These are phyloP conservation scores for Gadus macrocephalus DNA, from an alignment of 2,113 vertebrate genomes.

Conservation along the genomic window DNA sequence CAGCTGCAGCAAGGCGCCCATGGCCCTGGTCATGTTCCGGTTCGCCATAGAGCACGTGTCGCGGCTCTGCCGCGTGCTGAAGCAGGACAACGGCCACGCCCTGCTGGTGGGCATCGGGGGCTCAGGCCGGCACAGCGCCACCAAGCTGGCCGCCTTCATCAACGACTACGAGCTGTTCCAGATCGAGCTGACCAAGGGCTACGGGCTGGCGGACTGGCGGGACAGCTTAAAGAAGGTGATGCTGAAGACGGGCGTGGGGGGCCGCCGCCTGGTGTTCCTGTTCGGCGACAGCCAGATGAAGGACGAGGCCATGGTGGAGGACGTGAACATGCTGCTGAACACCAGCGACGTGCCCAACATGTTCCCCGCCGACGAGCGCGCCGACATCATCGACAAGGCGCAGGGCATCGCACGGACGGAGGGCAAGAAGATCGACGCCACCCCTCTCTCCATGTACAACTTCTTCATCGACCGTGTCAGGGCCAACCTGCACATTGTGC, in stretches of 20 bases:
- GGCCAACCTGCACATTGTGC: slow-evolving; percentile 87
- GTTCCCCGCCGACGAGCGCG: slow-evolving; percentile 85
- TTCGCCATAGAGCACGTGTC: slow-evolving; percentile 93
- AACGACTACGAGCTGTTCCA: slow-evolving; percentile 81
- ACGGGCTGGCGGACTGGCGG: slow-evolving; percentile 78
- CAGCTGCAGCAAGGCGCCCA: slow-evolving; percentile 84
- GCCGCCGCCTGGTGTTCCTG: slow-evolving; percentile 78
- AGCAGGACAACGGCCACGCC: slow-evolving; percentile 86
- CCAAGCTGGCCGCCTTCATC: slow-evolving; percentile 85
- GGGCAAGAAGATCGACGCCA: slow-evolving; percentile 79
- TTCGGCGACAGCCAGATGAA: slow-evolving; percentile 88
- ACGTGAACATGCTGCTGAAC: slow-evolving; percentile 90
- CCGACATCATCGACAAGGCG: slow-evolving; percentile 86
- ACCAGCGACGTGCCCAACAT: slow-evolving; percentile 88
- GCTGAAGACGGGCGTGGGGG: slow-evolving; percentile 77
- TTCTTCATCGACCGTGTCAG: slow-evolving; percentile 87
- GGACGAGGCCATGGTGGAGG: slow-evolving; percentile 86
- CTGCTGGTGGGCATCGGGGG: slow-evolving; percentile 86
- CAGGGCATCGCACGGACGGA: slow-evolving; percentile 75
- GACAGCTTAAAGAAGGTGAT: slow-evolving; percentile 87
- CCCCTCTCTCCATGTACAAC: slow-evolving; percentile 85
- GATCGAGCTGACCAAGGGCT: slow-evolving; percentile 86
- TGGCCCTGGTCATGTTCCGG: slow-evolving; percentile 90
- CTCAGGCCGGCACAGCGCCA: slow-evolving; percentile 83
- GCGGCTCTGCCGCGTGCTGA: slow-evolving; percentile 86